Conservation (phyloP, 2,797 vertebrate species). For the Melanogrammus aeglefinus region DNA sequence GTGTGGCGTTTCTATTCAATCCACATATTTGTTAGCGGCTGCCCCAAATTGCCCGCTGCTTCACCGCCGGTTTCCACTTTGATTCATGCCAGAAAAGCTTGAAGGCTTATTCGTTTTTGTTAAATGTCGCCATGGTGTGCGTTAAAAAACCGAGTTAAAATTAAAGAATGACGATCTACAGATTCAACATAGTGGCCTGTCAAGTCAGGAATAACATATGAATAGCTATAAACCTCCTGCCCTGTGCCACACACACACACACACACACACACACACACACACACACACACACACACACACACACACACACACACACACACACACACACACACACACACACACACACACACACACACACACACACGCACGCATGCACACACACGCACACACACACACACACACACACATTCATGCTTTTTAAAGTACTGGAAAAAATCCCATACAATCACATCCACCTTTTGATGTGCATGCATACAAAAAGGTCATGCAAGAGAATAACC, state of each 20-base stretch:
- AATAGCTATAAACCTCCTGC: not conserved
- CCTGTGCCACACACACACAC: not conserved
- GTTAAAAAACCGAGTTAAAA: too few species aligned
- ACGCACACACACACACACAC: not conserved
- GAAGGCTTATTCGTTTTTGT: too few species aligned
- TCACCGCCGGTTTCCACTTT: too few species aligned
- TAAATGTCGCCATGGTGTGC: too few species aligned
- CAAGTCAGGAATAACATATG: not conserved
- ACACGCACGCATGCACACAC: not conserved
- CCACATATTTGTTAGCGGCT: not conserved
- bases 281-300: not conserved
- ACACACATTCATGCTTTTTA: not conserved
- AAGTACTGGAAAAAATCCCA: slow-evolving; percentile 8
- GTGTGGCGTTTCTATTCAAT: not conserved
- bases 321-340: slow-evolving; percentile 1
- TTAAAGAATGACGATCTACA: too few species aligned
- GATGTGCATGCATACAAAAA: not conserved
- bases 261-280: slow-evolving; percentile 3
- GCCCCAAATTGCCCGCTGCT: not conserved
- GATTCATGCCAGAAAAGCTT: too few species aligned
- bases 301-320: not conserved
- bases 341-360: not conserved
- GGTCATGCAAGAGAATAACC: not conserved
- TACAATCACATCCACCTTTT: not conserved
- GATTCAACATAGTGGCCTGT: not conserved